Conservation (phyloP, 2,113 vertebrate genomes). For the Indicator indicator region DNA sequence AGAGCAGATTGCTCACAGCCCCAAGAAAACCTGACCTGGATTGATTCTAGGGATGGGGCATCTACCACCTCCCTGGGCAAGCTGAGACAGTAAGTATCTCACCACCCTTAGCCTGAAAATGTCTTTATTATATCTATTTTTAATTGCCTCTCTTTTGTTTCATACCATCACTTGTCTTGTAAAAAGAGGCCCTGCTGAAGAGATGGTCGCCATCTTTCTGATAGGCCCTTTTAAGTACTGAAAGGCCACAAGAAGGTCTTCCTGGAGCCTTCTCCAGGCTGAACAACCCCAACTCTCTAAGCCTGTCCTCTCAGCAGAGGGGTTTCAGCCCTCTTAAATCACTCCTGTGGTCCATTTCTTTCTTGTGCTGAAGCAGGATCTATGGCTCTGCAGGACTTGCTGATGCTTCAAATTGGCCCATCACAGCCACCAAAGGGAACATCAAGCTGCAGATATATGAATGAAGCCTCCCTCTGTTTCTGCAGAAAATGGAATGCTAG, state of each 20-base stretch:
- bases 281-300: neutral
- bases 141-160: neutral
- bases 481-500: neutral
- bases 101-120: neutral
- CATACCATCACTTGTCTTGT: neutral
- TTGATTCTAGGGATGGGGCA: neutral
- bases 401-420: neutral
- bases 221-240: neutral
- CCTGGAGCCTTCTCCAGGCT: too few species aligned
- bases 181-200: neutral
- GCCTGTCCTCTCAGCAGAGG: neutral
- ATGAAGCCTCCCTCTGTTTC: neutral
- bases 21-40: neutral
- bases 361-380: neutral
- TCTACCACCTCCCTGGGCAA: neutral
- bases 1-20: neutral
- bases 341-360: neutral
- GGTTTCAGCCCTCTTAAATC: neutral
- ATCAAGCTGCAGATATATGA: rapidly evolving
- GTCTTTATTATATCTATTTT: neutral
- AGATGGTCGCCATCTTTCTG: neutral
- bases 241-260: neutral
- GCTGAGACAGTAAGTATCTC: neutral
- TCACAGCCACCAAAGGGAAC: neutral
- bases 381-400: neutral